phyloP scores from a whole-genome alignment of 2,888 invertebrate genomes.

The Physocephala rufipes region DNA sequence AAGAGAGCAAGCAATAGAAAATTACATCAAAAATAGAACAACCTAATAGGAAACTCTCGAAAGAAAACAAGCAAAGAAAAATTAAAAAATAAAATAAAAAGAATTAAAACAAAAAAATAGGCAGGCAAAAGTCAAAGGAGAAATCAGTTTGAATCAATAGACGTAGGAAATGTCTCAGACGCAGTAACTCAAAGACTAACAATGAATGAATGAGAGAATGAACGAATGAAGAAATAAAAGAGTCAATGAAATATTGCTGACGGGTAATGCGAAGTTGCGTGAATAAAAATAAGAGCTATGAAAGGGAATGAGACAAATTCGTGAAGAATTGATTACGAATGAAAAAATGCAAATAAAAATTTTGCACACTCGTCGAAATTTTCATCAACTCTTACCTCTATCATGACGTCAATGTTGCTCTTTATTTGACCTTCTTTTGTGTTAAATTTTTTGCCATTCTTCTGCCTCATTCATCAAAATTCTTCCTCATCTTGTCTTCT shows the following conservation, averaged over 20 bases:
- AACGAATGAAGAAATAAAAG: background rate
- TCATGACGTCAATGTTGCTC: slow-evolving; percentile 31
- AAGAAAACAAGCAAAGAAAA: background rate
- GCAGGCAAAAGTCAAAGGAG: background rate
- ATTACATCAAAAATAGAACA: background rate
- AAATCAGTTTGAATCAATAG: slow-evolving; percentile 27
- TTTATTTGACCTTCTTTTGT: slow-evolving; percentile 32
- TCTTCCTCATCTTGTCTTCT: background rate
- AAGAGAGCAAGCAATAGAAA: slow-evolving; percentile 1
- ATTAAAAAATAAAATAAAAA: background rate
- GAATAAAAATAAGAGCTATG: background rate
- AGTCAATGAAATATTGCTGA: background rate
- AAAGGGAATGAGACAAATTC: background rate
- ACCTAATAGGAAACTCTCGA: background rate
- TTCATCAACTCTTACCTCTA: too few species aligned
- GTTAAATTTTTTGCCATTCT: slow-evolving; percentile 29
- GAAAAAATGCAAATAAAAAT: slow-evolving; percentile 12
- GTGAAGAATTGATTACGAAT: background rate
- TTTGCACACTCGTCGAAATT: background rate
- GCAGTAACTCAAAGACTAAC: slow-evolving; percentile 26
- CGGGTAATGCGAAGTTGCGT: background rate
- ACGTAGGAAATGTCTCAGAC: slow-evolving; percentile 28
- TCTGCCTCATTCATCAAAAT: background rate
- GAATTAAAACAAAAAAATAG: background rate
- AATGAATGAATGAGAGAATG: background rate